phyloP scores from a whole-genome alignment of 2,797 vertebrate species.

The Poeciliopsis infans region DNA sequence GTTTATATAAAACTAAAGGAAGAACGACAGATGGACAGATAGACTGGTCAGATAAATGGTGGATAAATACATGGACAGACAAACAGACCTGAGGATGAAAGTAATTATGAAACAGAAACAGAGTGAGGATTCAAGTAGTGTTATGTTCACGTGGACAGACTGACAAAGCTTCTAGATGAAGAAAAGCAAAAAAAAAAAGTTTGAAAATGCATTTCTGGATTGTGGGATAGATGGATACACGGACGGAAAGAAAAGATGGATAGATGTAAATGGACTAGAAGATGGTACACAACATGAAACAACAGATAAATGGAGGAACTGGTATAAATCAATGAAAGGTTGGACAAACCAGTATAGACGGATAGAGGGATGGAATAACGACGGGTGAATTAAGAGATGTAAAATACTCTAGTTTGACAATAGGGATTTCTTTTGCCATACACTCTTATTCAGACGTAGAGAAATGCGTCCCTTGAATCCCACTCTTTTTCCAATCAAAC shows the following conservation, averaged over 20 bases:
- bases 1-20: not conserved
- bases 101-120: not conserved
- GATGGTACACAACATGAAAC: not conserved
- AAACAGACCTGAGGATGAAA: not conserved
- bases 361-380: not conserved
- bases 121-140: not conserved
- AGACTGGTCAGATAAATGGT: not conserved
- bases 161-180: not conserved
- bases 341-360: not conserved
- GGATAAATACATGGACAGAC: not conserved
- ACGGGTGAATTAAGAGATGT: not conserved
- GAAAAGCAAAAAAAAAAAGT: not conserved
- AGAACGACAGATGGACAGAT: not conserved
- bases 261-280: not conserved
- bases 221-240: not conserved
- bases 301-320: not conserved
- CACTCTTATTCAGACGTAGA: not conserved
- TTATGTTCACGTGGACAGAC: not conserved
- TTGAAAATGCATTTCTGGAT: not conserved
- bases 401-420: not conserved
- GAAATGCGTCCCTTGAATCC: not conserved
- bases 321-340: not conserved
- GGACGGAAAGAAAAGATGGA: not conserved
- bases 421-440: not conserved
- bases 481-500: not conserved